Base-by-base conservation (phyloP, 2,113 vertebrate genomes). In the Lontra canadensis region DNA sequence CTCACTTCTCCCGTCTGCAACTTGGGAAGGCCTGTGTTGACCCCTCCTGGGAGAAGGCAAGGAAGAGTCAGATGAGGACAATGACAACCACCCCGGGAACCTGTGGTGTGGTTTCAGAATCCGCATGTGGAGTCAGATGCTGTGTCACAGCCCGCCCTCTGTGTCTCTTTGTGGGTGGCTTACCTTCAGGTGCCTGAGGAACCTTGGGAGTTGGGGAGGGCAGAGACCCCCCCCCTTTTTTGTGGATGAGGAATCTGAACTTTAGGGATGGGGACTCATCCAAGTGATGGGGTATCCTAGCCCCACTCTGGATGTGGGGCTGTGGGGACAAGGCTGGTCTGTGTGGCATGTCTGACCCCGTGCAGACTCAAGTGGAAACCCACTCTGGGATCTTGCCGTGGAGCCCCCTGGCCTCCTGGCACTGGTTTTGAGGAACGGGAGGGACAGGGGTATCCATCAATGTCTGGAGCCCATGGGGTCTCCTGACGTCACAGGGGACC, bases 61-160 rank as follows among this genome's bases (percentile, higher is more conserved):
- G 76, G 21, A 25, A 4, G 65, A 65, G 49, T n/a, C 52, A 31
- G 39, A 26, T 20, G 65, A 86, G 39, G 17, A 1, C 0, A 1
- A 13, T 29, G 57, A 14, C 18, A 5, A 12, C 25, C 52, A 11
- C 25, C 29, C 34, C 14, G 55, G 83, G 9, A 11, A 13, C n/a
- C 69, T 76, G 3, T 3, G n/a, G 71, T 39, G 71, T 25, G 18
- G 34, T n/a, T 74, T 88, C 47, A 42, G 23, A 57, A 57, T 84
- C 63, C 55, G 13, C 21, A 26, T 52, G 47, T 85, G 63, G 73
- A 52, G 63, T 59, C 55, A 42, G 71, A 61, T 8, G 1, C 74
- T 49, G 18, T 0, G 15, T 44, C 31, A 14, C 6, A 11, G 0
- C 6, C 84, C 42, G 5, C 1, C 67, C 7, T 4, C n/a, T 3